Base-by-base conservation (phyloP, 2,797 vertebrate species). In the Delichon dasypus region DNA sequence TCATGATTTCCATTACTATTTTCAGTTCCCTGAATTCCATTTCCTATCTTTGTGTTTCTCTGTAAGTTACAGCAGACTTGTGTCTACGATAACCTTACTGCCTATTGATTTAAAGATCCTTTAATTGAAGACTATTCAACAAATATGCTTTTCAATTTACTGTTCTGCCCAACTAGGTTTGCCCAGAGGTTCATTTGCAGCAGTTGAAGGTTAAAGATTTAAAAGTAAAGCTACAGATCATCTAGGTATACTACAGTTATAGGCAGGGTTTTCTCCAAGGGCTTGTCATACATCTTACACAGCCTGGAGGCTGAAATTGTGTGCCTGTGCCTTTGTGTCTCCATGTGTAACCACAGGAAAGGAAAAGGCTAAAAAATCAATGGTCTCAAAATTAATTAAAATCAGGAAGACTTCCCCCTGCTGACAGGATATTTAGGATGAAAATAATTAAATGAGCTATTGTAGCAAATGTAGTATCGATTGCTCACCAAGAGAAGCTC, bases 381-480 rank as follows among this genome's bases (percentile, higher is more conserved):
- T 97, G 45, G 85, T 94, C 81, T 95, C 92, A 95, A 96, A 97
- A 96, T 93, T 97, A 92, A 98, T 97, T 98, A 97, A 96, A 97
- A 96, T 95, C 92, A 97, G 85, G 93, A 93, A 96, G 94, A 88
- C 84, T 95, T 96, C 76, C 58, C 60, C 77, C 62, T 84, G 66
- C 91, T 92, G 92, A 97, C 84, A 96, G 90, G 92, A 96, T 97
- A 97, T 97, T 97, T 96, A 98, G 87, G 86, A 96, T 94, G 82
- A 95, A 94, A 97, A 97, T 97, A 98, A 97, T 97, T 97, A 97
- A 97, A 96, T 97, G 95, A 97, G 81, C 47, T 94, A 92, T 96
- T 95, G 94, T 95, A 82, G 82, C 76, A 97, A 97, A 97, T 97
- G 88, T 80, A 84, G 6, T 97, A 97, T 98, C 48, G 96, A 97